Evolutionary conservation across 2,113 vertebrate genomes (phyloP), one percentile per base, ranked within the genome.

Genomic region (Urocynchramus pylzowi): DNA sequence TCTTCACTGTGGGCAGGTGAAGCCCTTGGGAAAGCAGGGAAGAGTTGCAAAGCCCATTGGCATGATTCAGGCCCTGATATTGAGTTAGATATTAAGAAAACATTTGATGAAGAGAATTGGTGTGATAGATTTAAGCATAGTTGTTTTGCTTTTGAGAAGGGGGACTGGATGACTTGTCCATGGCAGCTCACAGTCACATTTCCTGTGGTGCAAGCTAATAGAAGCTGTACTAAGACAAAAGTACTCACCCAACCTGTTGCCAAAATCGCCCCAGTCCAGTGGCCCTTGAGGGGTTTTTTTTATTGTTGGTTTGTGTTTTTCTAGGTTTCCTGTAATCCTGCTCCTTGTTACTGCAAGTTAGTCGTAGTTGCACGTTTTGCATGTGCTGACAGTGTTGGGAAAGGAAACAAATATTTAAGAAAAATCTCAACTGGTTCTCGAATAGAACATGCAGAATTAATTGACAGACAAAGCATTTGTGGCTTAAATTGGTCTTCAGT

Each of bases 231-330:
- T 19, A 44, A 61, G 60, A 64, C 27, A 56, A 49, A 90, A 74
- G 31, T 42, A 39, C 12, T 82, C 31, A 56, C 11, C 5, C 6
- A 17, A 27, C 21, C 42, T 39, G 17, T 64, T 73, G 33, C 41
- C 33, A 56, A n/a, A 81, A 52, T 73, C 9, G 26, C 23, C 10
- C 18, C 45, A 60, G 8, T 77, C 69, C 54, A 87, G 49, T 33
- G 3, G 24, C 6, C 52, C 1, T 1, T 44, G 17, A 60, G 28
- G 35, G 2, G 2, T 0, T 14, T 39, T 39, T 67, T 33, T 57
- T 57, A 31, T 65, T 63, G 22, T 5, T 79, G 27, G 23, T 57
- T 44, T 53, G 30, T 70, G 30, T 57, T 94, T 87, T 73, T 65
- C 47, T 82, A n/a, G 35, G 37, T 76, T 71, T 94, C 33, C 9